These are phyloP conservation scores for Melinaea menophilus DNA, from an alignment of 2,888 invertebrate species.

Conservation along the genomic window DNA sequence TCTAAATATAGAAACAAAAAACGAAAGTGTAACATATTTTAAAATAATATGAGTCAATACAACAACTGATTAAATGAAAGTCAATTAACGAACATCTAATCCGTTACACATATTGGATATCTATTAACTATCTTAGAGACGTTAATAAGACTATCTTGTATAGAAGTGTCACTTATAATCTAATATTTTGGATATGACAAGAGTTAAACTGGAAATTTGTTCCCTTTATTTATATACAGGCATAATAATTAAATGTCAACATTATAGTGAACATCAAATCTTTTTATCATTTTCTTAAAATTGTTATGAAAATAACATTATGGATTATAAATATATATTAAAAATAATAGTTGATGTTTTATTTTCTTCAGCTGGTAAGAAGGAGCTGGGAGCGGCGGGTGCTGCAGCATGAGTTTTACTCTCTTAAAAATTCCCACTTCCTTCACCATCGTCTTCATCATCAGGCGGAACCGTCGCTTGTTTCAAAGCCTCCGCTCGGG, in stretches of 20 bases:
- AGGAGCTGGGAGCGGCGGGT: conserved; percentile 66
- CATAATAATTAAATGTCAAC: no score
- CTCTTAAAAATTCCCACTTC: conserved; percentile 62
- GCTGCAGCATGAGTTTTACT: conserved; percentile 52
- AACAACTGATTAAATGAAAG: conserved; percentile 3
- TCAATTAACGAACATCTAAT: conserved; percentile 1
- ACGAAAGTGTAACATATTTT: no score
- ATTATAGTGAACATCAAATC: no score
- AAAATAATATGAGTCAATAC: no score
- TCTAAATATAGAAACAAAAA: no score
- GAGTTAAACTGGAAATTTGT: background rate
- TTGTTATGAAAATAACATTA: background rate
- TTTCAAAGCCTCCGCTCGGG: conserved; percentile 59
- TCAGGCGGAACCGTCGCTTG: conserved; percentile 63
- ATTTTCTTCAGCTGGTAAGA: no score
- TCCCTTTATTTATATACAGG: conserved; percentile 49
- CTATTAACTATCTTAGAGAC: no score
- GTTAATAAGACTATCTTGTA: conserved; percentile 18
- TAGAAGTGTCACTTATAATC: background rate
- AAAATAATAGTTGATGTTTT: conserved; percentile 32
- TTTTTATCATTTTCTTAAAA: background rate
- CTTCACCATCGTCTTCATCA: conserved; percentile 68
- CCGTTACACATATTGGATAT: no score
- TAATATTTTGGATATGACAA: no score
- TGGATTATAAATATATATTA: conserved; percentile 12